These are phyloP conservation scores for Venustoraphidia nigricollis DNA, from an alignment of 2,888 invertebrate genomes.

Conservation along the genomic window DNA sequence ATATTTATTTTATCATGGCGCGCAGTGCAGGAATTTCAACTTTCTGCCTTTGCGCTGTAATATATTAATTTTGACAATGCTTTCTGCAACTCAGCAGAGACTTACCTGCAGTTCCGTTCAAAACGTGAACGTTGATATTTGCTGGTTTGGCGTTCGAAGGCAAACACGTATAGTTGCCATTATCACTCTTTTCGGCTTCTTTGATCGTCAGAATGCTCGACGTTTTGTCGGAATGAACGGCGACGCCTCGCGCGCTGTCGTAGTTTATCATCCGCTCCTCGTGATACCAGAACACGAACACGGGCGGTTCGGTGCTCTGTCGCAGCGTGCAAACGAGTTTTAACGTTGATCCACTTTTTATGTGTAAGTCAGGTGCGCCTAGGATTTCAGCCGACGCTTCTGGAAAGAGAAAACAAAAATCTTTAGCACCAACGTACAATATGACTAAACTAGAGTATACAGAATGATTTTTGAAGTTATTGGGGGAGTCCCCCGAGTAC, in stretches of 20 bases:
- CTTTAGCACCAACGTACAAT: too few relatives aligned
- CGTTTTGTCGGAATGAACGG: constrained; percentile 35
- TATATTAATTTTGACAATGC: too few relatives aligned
- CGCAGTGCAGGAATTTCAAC: too few relatives aligned
- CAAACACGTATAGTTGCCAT: constrained; percentile 56
- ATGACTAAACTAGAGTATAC: too few relatives aligned
- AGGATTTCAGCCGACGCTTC: constrained; percentile 40
- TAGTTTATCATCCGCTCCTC: constrained; percentile 45
- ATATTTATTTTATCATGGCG: too few relatives aligned
- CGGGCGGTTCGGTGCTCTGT: constrained; percentile 38
- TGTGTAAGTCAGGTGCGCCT: constrained; percentile 42
- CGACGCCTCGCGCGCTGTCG: constrained; percentile 35
- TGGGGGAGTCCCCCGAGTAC: too few relatives aligned
- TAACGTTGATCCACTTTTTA: constrained; percentile 40
- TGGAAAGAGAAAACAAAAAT: constrained; percentile 19
- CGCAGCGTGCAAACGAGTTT: constrained; percentile 38
- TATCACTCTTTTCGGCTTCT: constrained; percentile 41
- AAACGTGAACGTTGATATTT: constrained; percentile 51
- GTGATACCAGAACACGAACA: constrained; percentile 45
- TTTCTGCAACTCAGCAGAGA: neutral
- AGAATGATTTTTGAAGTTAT: too few relatives aligned
- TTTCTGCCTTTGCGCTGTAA: too few relatives aligned
- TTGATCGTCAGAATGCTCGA: constrained; percentile 53
- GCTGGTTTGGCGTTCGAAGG: constrained; percentile 50
- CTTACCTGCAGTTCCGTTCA: constrained; percentile 40